phyloP scores from a whole-genome alignment of 2,797 vertebrate genomes.

The Coracias cyanogaster region DNA sequence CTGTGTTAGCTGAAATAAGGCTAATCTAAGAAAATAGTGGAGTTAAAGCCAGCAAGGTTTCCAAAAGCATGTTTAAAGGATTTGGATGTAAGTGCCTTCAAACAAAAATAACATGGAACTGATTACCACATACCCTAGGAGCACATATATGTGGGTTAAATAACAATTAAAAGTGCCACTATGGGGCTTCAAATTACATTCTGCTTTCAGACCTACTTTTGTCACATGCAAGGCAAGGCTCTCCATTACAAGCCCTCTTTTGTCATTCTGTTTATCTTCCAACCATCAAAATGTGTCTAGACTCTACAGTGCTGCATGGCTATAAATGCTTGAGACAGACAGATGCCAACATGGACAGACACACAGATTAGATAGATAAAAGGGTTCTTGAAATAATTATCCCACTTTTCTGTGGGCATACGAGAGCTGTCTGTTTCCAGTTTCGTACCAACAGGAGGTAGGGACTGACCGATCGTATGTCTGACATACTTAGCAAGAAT shows the following conservation, averaged over 20 bases:
- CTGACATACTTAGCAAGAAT: not conserved
- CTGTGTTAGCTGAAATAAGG: not conserved
- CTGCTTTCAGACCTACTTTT: not conserved
- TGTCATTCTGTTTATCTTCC: not conserved
- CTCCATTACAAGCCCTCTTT: not conserved
- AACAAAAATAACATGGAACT: not conserved
- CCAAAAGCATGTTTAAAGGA: not conserved
- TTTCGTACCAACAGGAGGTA: slow-evolving; percentile 8
- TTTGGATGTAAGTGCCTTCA: not conserved
- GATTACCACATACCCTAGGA: not conserved
- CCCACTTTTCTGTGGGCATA: slow-evolving; percentile 9
- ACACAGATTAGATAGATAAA: not conserved
- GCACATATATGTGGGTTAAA: not conserved
- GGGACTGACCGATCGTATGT: slow-evolving; percentile 13
- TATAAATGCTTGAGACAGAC: not conserved
- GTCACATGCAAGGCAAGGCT: not conserved
- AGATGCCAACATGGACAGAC: not conserved
- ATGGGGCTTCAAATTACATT: not conserved
- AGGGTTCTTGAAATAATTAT: slow-evolving; percentile 23
- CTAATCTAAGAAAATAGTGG: not conserved
- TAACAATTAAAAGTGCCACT: not conserved
- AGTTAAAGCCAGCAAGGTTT: not conserved
- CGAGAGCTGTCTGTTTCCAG: slow-evolving; percentile 12
- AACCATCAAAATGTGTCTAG: not conserved
- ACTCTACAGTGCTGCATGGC: not conserved